Conservation (phyloP, 1,140 invertebrate genomes). For the Zaprionus vittiger region DNA sequence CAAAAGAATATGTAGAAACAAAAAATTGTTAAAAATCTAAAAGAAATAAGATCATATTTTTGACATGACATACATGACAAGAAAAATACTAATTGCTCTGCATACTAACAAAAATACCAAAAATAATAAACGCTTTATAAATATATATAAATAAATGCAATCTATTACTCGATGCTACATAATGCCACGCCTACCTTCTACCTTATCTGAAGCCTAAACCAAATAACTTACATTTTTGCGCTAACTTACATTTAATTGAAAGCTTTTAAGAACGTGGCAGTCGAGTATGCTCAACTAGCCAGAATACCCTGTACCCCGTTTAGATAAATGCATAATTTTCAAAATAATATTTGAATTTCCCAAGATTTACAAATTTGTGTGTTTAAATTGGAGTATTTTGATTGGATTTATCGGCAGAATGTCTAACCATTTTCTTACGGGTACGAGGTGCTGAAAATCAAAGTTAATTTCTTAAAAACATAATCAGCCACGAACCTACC, state of each 20-base stretch:
- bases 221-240: constrained; percentile 51
- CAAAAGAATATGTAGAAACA: constrained; percentile 18
- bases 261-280: constrained; percentile 4
- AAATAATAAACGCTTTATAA: constrained; percentile 63
- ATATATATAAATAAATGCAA: constrained; percentile 37
- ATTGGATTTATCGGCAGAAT: background rate
- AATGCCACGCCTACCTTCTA: constrained; percentile 74
- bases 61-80: constrained; percentile 47
- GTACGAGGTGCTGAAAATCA: constrained; percentile 4
- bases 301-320: constrained; percentile 1
- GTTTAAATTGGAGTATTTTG: background rate
- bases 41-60: constrained; percentile 57
- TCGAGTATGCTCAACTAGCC: constrained; percentile 8
- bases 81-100: constrained; percentile 49
- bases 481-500: constrained; percentile 72
- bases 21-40: constrained; percentile 49
- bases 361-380: background rate
- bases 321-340: constrained; percentile 3
- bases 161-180: constrained; percentile 70
- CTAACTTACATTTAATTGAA: constrained; percentile 11
- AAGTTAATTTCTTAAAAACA: constrained; percentile 41
- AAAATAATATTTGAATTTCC: background rate
- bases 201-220: constrained; percentile 60
- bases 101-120: constrained; percentile 51
- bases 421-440: background rate